Evolutionary conservation across 1,140 invertebrate species (phyloP), one percentile per base, ranked within the genome.

Genomic region (Drosophila nebulosa): DNA sequence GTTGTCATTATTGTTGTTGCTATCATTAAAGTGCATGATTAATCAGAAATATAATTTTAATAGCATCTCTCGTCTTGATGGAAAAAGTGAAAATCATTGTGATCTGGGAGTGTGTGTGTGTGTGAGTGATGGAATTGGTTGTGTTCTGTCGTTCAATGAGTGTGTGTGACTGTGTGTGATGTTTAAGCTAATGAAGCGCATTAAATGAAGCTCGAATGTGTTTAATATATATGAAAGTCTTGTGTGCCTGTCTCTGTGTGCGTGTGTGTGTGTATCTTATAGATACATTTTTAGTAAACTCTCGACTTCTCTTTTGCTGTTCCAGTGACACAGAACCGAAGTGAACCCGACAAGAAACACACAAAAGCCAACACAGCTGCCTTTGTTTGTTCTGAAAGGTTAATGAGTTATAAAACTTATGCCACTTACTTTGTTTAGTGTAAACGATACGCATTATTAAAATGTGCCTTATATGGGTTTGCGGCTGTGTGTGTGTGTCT

Each of bases 341-440:
- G 30, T 69, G 7, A 57, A 58, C 26, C 42, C 27, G 50, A 61
- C 36, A 56, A 26, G 52, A 36, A n/a, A 52, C 53, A 72, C 16
- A 64, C 22, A 52, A 27, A 67, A 50, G 63, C 52, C 56, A 64
- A 62, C 56, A 69, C 59, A 74, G 66, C 50, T 64, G 46, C 66
- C 26, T 77, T 69, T 51, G 71, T 70, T 62, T 64, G 69, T 22
- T 65, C 24, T 65, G 50, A 78, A 83, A 88, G 83, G 83, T 86
- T 86, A 86, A 86, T 86, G 83, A 88, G 78, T 83, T 79, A 88
- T 86, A 88, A 86, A 88, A 86, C 70, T 83, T 76, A 73, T 72
- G 77, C 62, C 77, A 77, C 68, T 77, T 71, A 65, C 59, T 84
- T 75, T 71, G 83, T 69, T 67, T 84, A 76, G 67, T 85, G 83